Evolutionary conservation across 2,888 invertebrate species (phyloP).

Genomic region (Lithophane leautieri): DNA sequence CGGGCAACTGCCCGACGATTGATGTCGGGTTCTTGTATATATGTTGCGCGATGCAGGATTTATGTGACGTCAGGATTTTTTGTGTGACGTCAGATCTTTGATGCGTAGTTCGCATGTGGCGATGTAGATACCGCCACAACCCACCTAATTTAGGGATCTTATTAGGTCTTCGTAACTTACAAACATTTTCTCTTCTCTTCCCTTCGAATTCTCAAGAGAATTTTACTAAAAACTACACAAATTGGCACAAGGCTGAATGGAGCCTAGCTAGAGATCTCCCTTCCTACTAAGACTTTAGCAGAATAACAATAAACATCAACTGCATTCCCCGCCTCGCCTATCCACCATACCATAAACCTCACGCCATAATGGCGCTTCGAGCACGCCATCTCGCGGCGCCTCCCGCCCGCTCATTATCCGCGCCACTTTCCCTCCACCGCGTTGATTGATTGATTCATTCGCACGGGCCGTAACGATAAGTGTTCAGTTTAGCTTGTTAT

Average conservation of each 20-base stretch:
- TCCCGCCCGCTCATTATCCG: conserved; percentile 76
- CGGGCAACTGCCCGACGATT: no score
- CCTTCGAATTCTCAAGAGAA: neutral
- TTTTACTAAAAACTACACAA: neutral
- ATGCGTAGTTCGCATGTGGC: no score
- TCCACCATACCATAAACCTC: conserved; percentile 31
- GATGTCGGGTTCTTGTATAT: no score
- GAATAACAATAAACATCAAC: conserved; percentile 9
- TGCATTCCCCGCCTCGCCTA: conserved; percentile 29
- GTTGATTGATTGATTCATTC: conserved; percentile 83
- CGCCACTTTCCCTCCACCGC: conserved; percentile 67
- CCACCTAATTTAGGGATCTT: neutral
- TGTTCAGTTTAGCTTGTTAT: conserved; percentile 82
- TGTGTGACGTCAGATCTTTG: no score
- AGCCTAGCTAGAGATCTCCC: neutral
- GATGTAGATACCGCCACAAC: no score
- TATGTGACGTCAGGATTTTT: no score
- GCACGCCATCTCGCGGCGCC: conserved; percentile 64
- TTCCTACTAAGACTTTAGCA: neutral
- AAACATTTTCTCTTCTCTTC: neutral
- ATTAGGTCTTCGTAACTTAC: neutral
- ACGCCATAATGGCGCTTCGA: conserved; percentile 57
- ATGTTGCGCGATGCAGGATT: no score
- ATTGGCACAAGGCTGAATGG: neutral
- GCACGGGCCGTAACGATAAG: conserved; percentile 77